phyloP scores from a whole-genome alignment of 2,113 vertebrate genomes.

The Oxyruncus cristatus region DNA sequence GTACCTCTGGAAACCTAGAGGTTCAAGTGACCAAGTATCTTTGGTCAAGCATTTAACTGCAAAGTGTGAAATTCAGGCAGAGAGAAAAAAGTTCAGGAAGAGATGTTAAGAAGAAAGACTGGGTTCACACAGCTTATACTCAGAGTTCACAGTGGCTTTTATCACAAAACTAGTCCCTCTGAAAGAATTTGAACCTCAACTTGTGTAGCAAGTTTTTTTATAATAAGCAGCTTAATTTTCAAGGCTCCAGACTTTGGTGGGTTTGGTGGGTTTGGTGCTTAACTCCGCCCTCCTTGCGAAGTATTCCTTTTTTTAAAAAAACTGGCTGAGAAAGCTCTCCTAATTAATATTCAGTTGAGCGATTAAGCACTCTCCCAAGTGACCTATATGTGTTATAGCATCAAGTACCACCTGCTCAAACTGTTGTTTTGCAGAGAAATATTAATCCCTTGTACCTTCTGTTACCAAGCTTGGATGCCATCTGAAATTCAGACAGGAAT shows the following conservation, averaged over 20 bases:
- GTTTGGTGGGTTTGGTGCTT: background rate
- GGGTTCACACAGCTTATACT: background rate
- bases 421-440: constrained; percentile 47
- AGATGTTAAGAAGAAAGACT: background rate
- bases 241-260: background rate
- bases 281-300: background rate
- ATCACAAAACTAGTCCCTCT: background rate
- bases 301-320: background rate
- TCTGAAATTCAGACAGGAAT: constrained; percentile 42
- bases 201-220: background rate
- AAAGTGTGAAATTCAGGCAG: background rate
- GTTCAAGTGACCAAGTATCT: background rate
- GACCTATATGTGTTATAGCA: constrained; percentile 57
- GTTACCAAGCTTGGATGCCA: constrained; percentile 41
- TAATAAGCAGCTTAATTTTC: background rate
- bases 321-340: constrained; percentile 4
- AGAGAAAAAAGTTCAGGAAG: background rate
- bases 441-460: constrained; percentile 54
- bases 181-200: background rate
- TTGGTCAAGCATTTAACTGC: background rate
- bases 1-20: background rate
- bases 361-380: constrained; percentile 54
- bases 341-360: constrained; percentile 66
- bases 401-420: constrained; percentile 63
- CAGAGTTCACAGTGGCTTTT: background rate